A percentile compares a stretch with the other conserved stretches of the same genome.
phyloP scores from a whole-genome alignment of 2,113 vertebrate species.

The Centropristis striata region DNA sequence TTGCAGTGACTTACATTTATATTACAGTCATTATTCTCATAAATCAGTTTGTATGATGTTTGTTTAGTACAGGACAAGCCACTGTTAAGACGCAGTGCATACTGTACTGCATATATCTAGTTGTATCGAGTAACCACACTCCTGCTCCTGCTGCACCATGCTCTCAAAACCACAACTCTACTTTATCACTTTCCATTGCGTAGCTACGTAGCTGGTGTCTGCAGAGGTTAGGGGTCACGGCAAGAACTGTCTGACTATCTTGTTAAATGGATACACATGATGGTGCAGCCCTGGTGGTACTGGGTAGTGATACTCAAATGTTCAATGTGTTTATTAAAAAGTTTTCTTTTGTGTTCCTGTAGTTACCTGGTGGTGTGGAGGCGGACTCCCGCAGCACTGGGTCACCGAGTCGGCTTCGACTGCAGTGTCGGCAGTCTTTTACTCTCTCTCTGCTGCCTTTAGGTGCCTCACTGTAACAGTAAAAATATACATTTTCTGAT shows the following conservation, averaged over 20 bases:
- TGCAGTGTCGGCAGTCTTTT: slow-evolving; percentile 62
- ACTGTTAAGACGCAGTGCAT: slow-evolving; percentile 68
- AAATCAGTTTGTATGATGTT: slow-evolving; percentile 32
- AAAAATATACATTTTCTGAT: slow-evolving; percentile 24
- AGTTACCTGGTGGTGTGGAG: slow-evolving; percentile 67
- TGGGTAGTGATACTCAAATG: neutral
- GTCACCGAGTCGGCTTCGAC: slow-evolving; percentile 27
- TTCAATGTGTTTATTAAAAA: neutral
- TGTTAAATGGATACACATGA: slow-evolving; percentile 15
- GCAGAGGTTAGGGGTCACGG: slow-evolving; percentile 64
- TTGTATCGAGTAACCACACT: slow-evolving; percentile 81
- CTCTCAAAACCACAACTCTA: slow-evolving; percentile 79
- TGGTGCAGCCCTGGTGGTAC: neutral
- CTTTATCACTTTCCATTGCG: slow-evolving; percentile 79
- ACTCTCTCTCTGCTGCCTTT: slow-evolving; percentile 27
- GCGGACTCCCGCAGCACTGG: slow-evolving; percentile 50
- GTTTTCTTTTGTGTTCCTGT: slow-evolving; percentile 1
- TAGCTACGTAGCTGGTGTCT: slow-evolving; percentile 53
- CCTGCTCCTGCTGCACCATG: slow-evolving; percentile 80
- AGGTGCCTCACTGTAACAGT: slow-evolving; percentile 44
- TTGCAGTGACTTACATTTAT: neutral
- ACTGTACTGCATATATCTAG: slow-evolving; percentile 77
- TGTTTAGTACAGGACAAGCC: slow-evolving; percentile 61
- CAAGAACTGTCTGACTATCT: slow-evolving; percentile 21
- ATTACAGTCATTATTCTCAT: neutral